Base-by-base conservation (phyloP, 2,888 invertebrate genomes). In the Apodemia hepburni region DNA sequence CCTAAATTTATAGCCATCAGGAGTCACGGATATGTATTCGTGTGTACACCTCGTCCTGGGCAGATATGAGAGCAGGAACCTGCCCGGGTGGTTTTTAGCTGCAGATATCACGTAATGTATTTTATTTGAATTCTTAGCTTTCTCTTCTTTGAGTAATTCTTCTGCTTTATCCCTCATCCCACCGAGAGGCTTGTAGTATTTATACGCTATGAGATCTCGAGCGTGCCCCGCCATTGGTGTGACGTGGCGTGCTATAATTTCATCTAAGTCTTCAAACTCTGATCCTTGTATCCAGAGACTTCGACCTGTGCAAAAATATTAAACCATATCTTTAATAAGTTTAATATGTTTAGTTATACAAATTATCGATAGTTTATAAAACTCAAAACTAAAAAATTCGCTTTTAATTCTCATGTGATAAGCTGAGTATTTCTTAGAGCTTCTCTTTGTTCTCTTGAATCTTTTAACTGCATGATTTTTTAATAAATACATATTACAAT, bases 201-300 rank as follows among this genome's bases (percentile, higher is more conserved):
- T 98, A 87, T 98, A 98, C 51, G 95, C 94, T 61, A 98, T 88
- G 49, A 99, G 92, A 78, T 99, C 99, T 3, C 98, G 93, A 0
- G 97, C 98, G 77, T 96, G 96, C 0, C 96, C 94, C 0, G 99
- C 98, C 98, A 99, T 98, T 0, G 99, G 99, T 66, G 97, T 98
- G 6, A 99, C 96, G 85, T 98, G 95, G 12, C 99, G 94, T 0
- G 99, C 99, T 63, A 99, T 97, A 66, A 99, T 99, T 95, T 99
- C 99, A 84, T 99, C 99, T 42, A 99, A 91, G 87, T 99, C 99
- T 89, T 99, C 99, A 84, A 98, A 99, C 78, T 98, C 98, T 75
- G 98, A 97, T 66, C 93, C 95, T 45, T 95, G 95, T 73, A 99
- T 99, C 95, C 95, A 96, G 12, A 99, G 92, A 78, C 92, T 93